Percentiles rank a stretch among this genome's conserved stretches.
Evolutionary conservation across 2,113 vertebrate genomes (phyloP).

Genomic region (Scytalopus superciliaris): DNA sequence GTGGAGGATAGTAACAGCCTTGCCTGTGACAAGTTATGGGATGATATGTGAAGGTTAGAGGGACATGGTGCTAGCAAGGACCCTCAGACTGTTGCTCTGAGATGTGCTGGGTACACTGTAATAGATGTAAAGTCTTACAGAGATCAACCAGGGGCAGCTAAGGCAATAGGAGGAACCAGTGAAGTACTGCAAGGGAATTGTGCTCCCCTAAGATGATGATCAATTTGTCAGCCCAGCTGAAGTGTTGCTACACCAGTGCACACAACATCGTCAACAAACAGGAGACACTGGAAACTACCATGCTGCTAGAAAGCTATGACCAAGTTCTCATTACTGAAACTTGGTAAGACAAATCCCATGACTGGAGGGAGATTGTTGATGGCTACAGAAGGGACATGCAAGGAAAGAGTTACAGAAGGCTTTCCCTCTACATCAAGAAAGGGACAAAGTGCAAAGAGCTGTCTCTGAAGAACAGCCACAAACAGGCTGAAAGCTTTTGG

Average conservation of each 20-base stretch:
- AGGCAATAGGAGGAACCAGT: not conserved
- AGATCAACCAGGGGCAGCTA: not conserved
- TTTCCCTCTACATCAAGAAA: not conserved
- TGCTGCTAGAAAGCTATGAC: not conserved
- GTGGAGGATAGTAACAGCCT: not conserved
- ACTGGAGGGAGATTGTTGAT: not conserved
- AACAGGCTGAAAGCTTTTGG: not conserved
- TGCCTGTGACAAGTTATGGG: not conserved
- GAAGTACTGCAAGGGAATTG: not conserved
- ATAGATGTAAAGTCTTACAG: not conserved
- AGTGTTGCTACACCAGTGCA: not conserved
- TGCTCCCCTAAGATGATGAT: not conserved
- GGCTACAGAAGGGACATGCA: not conserved
- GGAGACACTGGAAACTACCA: not conserved
- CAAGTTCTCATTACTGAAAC: not conserved
- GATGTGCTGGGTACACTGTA: not conserved
- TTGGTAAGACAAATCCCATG: not conserved
- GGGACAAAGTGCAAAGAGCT: not conserved
- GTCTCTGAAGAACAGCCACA: not conserved
- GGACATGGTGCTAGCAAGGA: accelerated
- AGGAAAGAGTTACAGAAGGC: not conserved
- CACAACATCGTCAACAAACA: not conserved
- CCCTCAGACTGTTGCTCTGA: not conserved
- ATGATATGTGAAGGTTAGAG: not conserved
- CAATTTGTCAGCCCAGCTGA: accelerated